These are phyloP conservation scores for Cyphomyrus plagiostoma DNA, from an alignment of 2,113 vertebrate genomes.

Conservation along the genomic window DNA sequence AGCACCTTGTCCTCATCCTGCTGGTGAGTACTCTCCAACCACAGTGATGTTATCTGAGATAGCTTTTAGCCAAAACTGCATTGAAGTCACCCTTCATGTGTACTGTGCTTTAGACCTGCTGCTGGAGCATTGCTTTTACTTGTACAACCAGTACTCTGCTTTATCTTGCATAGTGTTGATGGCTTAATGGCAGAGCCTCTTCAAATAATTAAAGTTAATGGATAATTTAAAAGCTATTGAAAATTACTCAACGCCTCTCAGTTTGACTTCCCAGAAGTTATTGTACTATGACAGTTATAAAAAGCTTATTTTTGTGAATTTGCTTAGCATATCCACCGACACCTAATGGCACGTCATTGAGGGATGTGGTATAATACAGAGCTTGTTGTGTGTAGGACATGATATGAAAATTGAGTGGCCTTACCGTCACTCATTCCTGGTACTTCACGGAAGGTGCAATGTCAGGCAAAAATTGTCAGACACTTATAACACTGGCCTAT, in stretches of 20 bases:
- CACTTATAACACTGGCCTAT: neutral
- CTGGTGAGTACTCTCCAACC: slow-evolving; percentile 41
- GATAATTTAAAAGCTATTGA: no score
- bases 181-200: neutral
- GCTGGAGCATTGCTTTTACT: neutral
- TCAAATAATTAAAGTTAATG: neutral
- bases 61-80: neutral
- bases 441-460: neutral
- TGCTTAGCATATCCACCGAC: neutral
- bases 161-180: neutral
- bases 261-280: neutral
- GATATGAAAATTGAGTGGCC: neutral
- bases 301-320: neutral
- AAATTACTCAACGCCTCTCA: no score
- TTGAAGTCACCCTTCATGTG: neutral
- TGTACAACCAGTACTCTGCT: neutral
- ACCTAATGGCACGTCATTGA: neutral
- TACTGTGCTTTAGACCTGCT: neutral
- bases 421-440: neutral
- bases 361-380: neutral
- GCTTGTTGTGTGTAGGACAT: neutral
- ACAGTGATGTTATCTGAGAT: neutral
- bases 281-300: neutral
- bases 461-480: neutral
- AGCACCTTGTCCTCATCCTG: slow-evolving; percentile 52